These are phyloP conservation scores for Xiphophorus maculatus DNA, from an alignment of 2,113 vertebrate species.

Conservation along the genomic window DNA sequence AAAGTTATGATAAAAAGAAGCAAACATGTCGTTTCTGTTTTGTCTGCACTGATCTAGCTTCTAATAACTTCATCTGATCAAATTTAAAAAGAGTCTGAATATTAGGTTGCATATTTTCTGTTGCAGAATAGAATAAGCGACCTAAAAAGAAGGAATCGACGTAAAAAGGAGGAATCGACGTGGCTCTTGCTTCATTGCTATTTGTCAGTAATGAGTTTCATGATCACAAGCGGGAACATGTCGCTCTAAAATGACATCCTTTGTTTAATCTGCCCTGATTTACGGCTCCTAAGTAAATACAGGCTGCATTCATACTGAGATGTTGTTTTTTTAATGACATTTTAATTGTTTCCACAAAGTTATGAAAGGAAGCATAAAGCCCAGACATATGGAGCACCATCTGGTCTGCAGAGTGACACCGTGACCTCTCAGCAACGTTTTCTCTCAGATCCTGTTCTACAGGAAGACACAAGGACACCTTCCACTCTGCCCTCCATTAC, in stretches of 20 bases:
- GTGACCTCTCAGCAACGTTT: slow-evolving; percentile 31
- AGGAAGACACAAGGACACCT: slow-evolving; percentile 12
- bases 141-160: not conserved
- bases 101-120: not conserved
- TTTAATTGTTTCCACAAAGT: slow-evolving; percentile 23
- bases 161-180: not conserved
- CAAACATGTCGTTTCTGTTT: not conserved
- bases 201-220: not conserved
- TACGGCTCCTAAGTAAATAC: not conserved
- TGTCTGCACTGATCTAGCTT: not conserved
- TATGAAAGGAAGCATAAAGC: slow-evolving; percentile 35
- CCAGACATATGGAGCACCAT: slow-evolving; percentile 53
- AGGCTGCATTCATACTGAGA: not conserved
- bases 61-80: not conserved
- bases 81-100: not conserved
- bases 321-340: slow-evolving; percentile 1
- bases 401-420: slow-evolving; percentile 27
- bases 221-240: not conserved
- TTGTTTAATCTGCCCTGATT: slow-evolving; percentile 5
- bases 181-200: no score
- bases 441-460: slow-evolving; percentile 14
- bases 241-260: not conserved
- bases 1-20: not conserved
- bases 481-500: slow-evolving; percentile 24
- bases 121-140: no score